Evolutionary conservation across 2,888 invertebrate species (phyloP).

Genomic region (Malacosoma neustria): DNA sequence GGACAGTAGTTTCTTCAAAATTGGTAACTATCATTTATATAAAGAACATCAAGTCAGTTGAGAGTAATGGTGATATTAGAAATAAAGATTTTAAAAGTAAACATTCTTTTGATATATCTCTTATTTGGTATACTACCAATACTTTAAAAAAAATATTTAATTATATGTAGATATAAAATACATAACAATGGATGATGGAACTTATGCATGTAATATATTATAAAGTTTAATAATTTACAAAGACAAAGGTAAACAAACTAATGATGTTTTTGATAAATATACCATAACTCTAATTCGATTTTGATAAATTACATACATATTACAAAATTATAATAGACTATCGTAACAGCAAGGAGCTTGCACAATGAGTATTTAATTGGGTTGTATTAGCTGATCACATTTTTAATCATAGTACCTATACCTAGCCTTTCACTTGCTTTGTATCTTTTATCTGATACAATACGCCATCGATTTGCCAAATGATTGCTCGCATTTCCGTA

Average conservation of each 20-base stretch:
- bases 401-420: conserved; percentile 46
- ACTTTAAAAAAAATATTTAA: no score
- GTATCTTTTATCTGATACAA: conserved; percentile 23
- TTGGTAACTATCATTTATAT: no score
- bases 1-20: no score
- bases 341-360: conserved; percentile 48
- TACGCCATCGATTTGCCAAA: conserved; percentile 11
- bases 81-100: no score
- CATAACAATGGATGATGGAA: no score
- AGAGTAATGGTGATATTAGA: no score
- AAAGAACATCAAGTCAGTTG: no score
- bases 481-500: conserved; percentile 6
- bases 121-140: no score
- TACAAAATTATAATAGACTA: conserved; percentile 45
- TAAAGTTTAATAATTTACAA: no score
- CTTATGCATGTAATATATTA: no score
- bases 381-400: conserved; percentile 55
- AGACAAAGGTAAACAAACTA: conserved; percentile 15
- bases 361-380: conserved; percentile 63
- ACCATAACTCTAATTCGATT: conserved; percentile 34
- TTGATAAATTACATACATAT: conserved; percentile 49
- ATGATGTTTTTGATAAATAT: conserved; percentile 53
- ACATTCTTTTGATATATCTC: no score
- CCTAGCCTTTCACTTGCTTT: conserved; percentile 58
- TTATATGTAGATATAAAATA: no score